Conservation (phyloP, 1,140 invertebrate genomes). For the Papilio polyxenes region DNA sequence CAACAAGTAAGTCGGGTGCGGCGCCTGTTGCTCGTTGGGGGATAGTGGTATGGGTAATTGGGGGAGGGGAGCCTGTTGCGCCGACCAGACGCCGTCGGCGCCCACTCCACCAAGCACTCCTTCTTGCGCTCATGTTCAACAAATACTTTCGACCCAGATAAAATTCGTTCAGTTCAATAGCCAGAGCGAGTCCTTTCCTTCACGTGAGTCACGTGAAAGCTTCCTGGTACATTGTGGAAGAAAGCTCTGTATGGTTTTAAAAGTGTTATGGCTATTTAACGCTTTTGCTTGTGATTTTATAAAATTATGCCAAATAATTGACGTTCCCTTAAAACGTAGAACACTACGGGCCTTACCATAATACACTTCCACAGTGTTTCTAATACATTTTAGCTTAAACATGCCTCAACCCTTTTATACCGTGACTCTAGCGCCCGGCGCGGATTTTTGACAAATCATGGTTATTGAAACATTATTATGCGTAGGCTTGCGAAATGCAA, state of each 20-base stretch:
- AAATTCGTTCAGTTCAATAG: conserved; percentile 42
- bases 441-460: no score
- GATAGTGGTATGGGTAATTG: conserved; percentile 37
- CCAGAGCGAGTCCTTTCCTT: neutral
- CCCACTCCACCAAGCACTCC: conserved; percentile 60
- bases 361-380: no score
- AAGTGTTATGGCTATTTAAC: no score
- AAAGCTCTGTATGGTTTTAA: neutral
- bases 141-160: conserved; percentile 72
- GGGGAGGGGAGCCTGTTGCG: conserved; percentile 72
- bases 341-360: no score
- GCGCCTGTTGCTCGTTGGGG: conserved; percentile 70
- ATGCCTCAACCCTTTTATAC: no score
- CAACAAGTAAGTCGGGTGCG: conserved; percentile 75
- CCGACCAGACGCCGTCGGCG: conserved; percentile 70
- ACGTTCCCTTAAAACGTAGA: no score
- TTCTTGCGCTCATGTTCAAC: conserved; percentile 61
- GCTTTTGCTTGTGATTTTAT: no score
- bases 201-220: neutral
- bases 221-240: neutral
- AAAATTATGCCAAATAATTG: no score
- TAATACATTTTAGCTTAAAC: no score
- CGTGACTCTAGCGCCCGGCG: no score
- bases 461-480: no score
- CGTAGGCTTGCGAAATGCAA: no score